Percentiles rank a stretch among this genome's conserved stretches.
phyloP scores from a whole-genome alignment of 1,140 invertebrate species.

The Microplitis demolitor region DNA sequence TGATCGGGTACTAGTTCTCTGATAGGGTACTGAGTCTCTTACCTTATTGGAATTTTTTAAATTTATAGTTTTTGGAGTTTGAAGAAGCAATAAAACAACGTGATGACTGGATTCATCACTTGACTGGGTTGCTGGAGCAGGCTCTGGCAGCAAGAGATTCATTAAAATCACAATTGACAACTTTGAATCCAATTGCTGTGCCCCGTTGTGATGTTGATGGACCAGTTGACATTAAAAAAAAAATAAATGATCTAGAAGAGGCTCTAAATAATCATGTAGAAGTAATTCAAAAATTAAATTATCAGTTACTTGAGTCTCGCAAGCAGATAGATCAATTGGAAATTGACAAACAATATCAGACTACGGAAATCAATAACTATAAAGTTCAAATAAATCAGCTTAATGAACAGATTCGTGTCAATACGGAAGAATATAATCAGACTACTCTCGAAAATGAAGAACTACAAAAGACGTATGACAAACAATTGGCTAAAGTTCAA shows the following conservation, averaged over 20 bases:
- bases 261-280: conserved; percentile 35
- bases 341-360: conserved; percentile 42
- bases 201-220: neutral
- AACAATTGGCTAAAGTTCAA: conserved; percentile 32
- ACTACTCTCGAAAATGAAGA: conserved; percentile 25
- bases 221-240: conserved; percentile 1
- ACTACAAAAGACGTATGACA: conserved; percentile 36
- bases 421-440: conserved; percentile 43
- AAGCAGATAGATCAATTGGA: conserved; percentile 42
- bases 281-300: conserved; percentile 37
- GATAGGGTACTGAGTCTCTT: too few relatives aligned
- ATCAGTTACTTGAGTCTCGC: conserved; percentile 36
- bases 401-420: conserved; percentile 42
- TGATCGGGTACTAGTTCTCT: too few relatives aligned
- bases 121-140: conserved; percentile 51
- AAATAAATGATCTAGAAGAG: conserved; percentile 31
- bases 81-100: conserved; percentile 49
- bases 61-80: conserved; percentile 49
- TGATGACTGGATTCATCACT: conserved; percentile 53
- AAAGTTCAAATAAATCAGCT: conserved; percentile 47
- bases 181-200: neutral
- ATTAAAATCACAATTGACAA: conserved; percentile 40
- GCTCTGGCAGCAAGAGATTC: conserved; percentile 48
- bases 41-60: neutral
- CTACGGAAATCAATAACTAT: conserved; percentile 45